Evolutionary conservation across 1,140 invertebrate genomes (phyloP), one percentile per base, ranked within the genome.

Genomic region (Drosophila bifasciata): DNA sequence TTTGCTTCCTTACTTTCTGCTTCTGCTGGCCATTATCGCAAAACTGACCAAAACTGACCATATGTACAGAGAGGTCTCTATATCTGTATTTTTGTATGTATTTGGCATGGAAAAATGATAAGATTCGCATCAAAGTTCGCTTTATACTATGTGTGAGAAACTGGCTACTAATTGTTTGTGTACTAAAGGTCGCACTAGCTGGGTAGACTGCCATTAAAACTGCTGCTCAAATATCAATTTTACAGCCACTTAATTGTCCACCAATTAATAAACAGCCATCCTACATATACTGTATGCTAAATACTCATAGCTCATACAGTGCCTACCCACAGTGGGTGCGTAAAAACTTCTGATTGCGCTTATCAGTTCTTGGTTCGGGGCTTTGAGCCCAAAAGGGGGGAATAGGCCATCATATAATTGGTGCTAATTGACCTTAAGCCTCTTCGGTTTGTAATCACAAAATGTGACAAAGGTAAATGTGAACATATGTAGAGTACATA

Each of bases 221-320:
- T 19, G 69, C 67, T 71, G 36, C 36, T 61, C 59, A 44, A 73
- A 73, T 72, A 57, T 46, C 51, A 64, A 57, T 73, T 73, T 73
- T 73, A 68, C 62, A 68, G 36, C 51, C 41, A 5, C 45, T 68
- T 68, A 68, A 68, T 68, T 68, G 43, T 46, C 63, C 32, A 43
- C 62, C 66, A 68, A 68, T 68, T 49, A 56, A 16, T 50, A 56
- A 55, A 25, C n/a, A 44, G 32, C 32, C 11, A 36, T 13, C 28
- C 28, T 16, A 15, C 15, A 28, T 9, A 28, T 13, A 17, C 6
- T 5, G 9, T 45, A 44, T 32, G 49, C 19, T 17, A 50, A 52
- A 36, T 13, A 36, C 32, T 13, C 32, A 1, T 5, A 4, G 11
- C 19, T n/a, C n/a, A n/a, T n/a, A n/a, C 2, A 21, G 1, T 1